phyloP scores from a whole-genome alignment of 2,888 invertebrate species.

The Hofmannophila pseudospretella region DNA sequence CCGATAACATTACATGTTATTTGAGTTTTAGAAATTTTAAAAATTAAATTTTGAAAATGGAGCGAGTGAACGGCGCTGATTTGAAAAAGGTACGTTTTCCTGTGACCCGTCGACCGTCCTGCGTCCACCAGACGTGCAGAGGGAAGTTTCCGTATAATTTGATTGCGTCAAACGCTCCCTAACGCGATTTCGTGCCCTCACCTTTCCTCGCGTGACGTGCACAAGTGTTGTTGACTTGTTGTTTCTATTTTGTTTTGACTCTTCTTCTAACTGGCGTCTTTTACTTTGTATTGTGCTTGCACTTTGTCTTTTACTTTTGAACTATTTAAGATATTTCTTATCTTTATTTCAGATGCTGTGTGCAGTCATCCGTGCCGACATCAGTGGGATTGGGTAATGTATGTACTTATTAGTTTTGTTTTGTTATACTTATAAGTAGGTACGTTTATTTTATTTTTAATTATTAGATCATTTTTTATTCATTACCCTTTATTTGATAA shows the following conservation, averaged over 20 bases:
- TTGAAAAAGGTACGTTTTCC: constrained; percentile 44
- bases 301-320: constrained; percentile 20
- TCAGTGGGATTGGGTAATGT: constrained; percentile 36
- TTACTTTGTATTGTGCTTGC: constrained; percentile 18
- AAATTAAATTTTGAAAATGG: constrained; percentile 28
- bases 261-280: constrained; percentile 34
- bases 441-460: background rate
- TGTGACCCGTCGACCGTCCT: constrained; percentile 10
- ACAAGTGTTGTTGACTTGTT: constrained; percentile 68
- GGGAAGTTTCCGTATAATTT: constrained; percentile 45
- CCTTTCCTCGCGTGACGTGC: constrained; percentile 48
- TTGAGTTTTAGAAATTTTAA: constrained; percentile 35
- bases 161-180: constrained; percentile 53
- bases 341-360: constrained; percentile 41
- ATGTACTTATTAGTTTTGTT: constrained; percentile 17
- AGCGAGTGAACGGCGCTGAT: constrained; percentile 11
- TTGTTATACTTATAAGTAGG: background rate
- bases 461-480: background rate
- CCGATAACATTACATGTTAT: constrained; percentile 58
- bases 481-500: too few species aligned
- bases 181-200: constrained; percentile 52
- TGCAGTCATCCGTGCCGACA: constrained; percentile 4
- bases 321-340: constrained; percentile 14
- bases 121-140: constrained; percentile 6
- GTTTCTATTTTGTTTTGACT: constrained; percentile 61